Percentiles rank a stretch among this genome's conserved stretches.
Evolutionary conservation across 2,888 invertebrate species (phyloP).

Genomic region (Cantharis lateralis): DNA sequence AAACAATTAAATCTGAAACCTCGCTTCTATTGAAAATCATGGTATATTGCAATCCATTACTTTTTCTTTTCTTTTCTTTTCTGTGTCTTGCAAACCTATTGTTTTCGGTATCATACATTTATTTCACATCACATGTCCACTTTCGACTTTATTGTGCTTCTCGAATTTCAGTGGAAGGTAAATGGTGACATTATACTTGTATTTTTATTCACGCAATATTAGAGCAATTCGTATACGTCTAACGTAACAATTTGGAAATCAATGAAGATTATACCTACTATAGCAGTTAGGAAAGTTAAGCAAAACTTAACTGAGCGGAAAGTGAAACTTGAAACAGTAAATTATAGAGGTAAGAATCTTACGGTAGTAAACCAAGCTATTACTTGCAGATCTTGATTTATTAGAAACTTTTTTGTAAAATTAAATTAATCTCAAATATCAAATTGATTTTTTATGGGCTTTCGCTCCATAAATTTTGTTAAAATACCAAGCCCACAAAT

Average conservation of each 20-base stretch:
- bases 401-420: not conserved
- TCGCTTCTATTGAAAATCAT: slow-evolving; percentile 1
- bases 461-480: not conserved
- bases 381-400: not conserved
- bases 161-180: not conserved
- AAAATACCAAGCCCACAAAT: not conserved
- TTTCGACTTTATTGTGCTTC: not conserved
- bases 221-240: not conserved
- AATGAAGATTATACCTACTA: slow-evolving; percentile 1
- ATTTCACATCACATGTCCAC: not conserved
- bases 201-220: not conserved
- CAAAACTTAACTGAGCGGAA: slow-evolving; percentile 12
- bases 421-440: not conserved
- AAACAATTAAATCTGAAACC: not conserved
- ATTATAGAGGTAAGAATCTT: slow-evolving; percentile 1
- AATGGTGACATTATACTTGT: not conserved
- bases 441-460: not conserved
- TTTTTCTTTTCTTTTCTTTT: slow-evolving; percentile 3
- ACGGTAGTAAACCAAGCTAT: not conserved
- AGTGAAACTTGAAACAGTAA: slow-evolving; percentile 6
- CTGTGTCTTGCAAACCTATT: not conserved
- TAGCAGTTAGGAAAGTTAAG: slow-evolving; percentile 13
- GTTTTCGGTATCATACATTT: slow-evolving; percentile 2
- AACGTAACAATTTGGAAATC: slow-evolving; percentile 12
- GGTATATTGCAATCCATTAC: not conserved